Percentiles rank a stretch among this genome's conserved stretches.
Conservation (phyloP, 2,797 vertebrate species). For the Ispidina picta region DNA sequence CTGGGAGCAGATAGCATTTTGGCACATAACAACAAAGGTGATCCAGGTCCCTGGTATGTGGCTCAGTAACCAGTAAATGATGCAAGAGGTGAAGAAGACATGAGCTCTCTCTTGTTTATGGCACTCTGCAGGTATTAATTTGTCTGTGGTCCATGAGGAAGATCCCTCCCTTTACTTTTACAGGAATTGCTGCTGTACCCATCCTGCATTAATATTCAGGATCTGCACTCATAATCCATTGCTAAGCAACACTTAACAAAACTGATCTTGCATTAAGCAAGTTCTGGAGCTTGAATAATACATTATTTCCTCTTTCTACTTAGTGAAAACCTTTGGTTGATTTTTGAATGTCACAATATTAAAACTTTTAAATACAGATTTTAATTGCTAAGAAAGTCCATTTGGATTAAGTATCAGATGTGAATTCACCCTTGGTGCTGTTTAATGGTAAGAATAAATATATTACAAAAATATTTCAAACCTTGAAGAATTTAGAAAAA, state of each 20-base stretch:
- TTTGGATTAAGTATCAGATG: slow-evolving; percentile 25
- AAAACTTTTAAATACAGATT: slow-evolving; percentile 26
- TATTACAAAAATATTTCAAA: not conserved
- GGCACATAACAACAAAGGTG: not conserved
- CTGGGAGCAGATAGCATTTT: not conserved
- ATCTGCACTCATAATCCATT: slow-evolving; percentile 64
- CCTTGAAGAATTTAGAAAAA: not conserved
- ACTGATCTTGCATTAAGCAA: slow-evolving; percentile 69
- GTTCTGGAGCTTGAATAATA: slow-evolving; percentile 67
- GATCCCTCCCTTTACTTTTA: slow-evolving; percentile 1
- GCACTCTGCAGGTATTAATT: not conserved
- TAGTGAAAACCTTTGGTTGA: slow-evolving; percentile 38
- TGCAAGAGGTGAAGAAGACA: not conserved
- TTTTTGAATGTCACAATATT: slow-evolving; percentile 40
- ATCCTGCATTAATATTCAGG: slow-evolving; percentile 54
- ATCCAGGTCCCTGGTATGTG: not conserved
- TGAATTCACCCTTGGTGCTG: not conserved
- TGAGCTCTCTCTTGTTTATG: not conserved
- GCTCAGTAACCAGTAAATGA: not conserved
- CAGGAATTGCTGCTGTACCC: slow-evolving; percentile 11
- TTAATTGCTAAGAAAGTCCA: slow-evolving; percentile 36
- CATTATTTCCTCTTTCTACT: slow-evolving; percentile 60
- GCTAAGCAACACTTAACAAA: slow-evolving; percentile 75
- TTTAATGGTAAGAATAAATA: slow-evolving; percentile 9
- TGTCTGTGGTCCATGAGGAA: not conserved